Conservation (phyloP, 2,888 invertebrate genomes). For the Agrypnus murinus region DNA sequence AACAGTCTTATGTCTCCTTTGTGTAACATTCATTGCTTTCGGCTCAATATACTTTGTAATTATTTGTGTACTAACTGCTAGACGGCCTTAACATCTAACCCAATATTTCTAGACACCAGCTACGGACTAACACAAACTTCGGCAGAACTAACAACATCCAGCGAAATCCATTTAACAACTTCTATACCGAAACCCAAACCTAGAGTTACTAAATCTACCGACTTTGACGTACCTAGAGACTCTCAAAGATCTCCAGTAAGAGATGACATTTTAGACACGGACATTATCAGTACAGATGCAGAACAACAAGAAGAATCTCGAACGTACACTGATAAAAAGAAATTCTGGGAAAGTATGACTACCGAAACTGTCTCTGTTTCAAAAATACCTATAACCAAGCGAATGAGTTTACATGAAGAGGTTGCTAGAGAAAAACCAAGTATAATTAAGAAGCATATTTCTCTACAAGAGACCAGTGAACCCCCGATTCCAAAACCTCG, state of each 20-base stretch:
- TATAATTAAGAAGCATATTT: constrained; percentile 63
- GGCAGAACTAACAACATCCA: constrained; percentile 58
- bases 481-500: constrained; percentile 71
- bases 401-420: constrained; percentile 65
- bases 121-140: constrained; percentile 65
- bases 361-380: constrained; percentile 61
- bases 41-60: constrained; percentile 43
- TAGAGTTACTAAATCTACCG: constrained; percentile 61
- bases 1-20: constrained; percentile 57
- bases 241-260: constrained; percentile 53
- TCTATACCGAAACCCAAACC: constrained; percentile 63
- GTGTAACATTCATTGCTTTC: constrained; percentile 55
- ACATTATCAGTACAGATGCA: constrained; percentile 45
- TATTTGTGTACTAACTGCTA: constrained; percentile 63
- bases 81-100: constrained; percentile 68
- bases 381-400: constrained; percentile 58
- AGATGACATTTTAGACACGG: constrained; percentile 46
- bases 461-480: constrained; percentile 60
- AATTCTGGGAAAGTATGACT: constrained; percentile 73
- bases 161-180: constrained; percentile 63
- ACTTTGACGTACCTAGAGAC: constrained; percentile 48
- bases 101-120: constrained; percentile 71
- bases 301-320: constrained; percentile 63
- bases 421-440: constrained; percentile 57
- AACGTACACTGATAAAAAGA: constrained; percentile 72